Evolutionary conservation across 2,888 invertebrate species (phyloP).

Genomic region (Molanna angustata): DNA sequence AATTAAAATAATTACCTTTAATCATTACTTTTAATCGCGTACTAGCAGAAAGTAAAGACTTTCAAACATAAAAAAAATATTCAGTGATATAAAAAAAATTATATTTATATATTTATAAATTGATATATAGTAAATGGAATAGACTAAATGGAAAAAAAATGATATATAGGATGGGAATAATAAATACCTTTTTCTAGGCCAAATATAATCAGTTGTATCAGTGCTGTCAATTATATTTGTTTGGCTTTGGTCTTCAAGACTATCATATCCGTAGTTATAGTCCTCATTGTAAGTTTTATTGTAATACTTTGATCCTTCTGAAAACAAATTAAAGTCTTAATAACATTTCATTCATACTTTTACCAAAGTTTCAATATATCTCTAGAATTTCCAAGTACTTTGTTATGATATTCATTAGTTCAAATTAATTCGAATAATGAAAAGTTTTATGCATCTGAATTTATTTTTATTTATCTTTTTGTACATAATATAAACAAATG

Average conservation of each 20-base stretch:
- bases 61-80: too few species aligned
- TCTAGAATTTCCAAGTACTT: too few species aligned
- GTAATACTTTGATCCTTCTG: constrained; percentile 29
- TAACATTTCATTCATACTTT: too few species aligned
- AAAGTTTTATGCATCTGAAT: too few species aligned
- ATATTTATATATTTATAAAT: neutral
- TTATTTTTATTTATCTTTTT: too few species aligned
- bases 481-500: too few species aligned
- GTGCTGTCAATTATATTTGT: constrained; percentile 26
- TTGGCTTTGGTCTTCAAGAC: constrained; percentile 59
- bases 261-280: constrained; percentile 69
- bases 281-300: constrained; percentile 58
- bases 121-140: neutral
- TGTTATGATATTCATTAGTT: too few species aligned
- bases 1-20: neutral
- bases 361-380: too few species aligned
- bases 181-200: constrained; percentile 30
- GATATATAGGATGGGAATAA: neutral
- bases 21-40: too few species aligned
- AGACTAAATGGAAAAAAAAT: neutral
- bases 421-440: too few species aligned
- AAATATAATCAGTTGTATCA: constrained; percentile 25
- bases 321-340: too few species aligned
- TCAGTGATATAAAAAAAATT: neutral
- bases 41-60: too few species aligned